Evolutionary conservation across 1,140 invertebrate species (phyloP), one percentile per base, ranked within the genome.

Genomic region (Neodiprion pinetum): DNA sequence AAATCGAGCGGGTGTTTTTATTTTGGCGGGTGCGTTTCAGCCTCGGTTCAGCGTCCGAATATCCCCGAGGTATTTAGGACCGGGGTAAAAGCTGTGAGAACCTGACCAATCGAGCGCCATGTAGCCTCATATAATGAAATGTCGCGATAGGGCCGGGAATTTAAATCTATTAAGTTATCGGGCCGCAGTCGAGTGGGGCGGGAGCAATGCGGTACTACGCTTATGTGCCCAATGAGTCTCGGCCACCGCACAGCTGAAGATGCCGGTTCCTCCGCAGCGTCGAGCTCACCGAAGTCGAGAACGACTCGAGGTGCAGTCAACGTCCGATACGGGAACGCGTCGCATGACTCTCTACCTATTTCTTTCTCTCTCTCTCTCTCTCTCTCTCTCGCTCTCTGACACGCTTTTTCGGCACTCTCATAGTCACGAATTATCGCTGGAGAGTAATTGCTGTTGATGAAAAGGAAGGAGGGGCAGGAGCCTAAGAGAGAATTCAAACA

Each of bases 81-180:
- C 53, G 11, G 53, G 53, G 53, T 61, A 61, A 61, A 61, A 61
- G 73, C 69, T 77, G 73, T 75, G 71, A 77, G 74, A 77, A 73
- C 67, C 67, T 50, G 40, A 70, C 53, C 72, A 78, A 78, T 76
- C 77, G 75, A 69, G 67, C 76, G 66, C 73, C 75, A 72, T 73
- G 77, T 71, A 71, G 28, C 28, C 28, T 40, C 5, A 47, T 71
- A 71, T 76, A 76, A 78, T 78, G 66, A 78, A 78, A 78, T 76
- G 75, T 76, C 70, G 70, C 73, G 77, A 76, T 78, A 74, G 73
- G 49, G 66, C 49, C 40, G 70, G 71, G 75, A 76, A 76, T 78
- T 78, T 74, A 70, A 71, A 78, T 78, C 72, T 76, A 78, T 78
- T 72, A 78, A 78, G 53, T 61, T 61, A 61, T 61, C 53, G 53